These are phyloP conservation scores for Cryptoprocta ferox DNA, from an alignment of 2,797 vertebrate species.

Conservation along the genomic window DNA sequence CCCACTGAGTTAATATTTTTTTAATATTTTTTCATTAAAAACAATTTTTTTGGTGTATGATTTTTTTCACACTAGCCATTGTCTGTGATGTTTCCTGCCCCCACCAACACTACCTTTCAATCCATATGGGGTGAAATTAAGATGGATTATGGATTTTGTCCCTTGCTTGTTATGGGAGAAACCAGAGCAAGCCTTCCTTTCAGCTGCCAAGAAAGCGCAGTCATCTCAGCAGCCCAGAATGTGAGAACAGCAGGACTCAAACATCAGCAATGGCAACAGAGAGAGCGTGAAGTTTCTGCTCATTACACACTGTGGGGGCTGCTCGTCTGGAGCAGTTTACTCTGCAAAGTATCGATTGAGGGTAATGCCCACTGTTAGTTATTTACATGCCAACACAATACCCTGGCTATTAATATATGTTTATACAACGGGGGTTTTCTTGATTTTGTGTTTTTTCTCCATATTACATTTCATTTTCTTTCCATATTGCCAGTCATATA, in stretches of 20 bases:
- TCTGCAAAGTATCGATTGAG: not conserved
- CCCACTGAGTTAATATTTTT: not conserved
- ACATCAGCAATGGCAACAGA: not conserved
- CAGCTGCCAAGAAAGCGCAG: conserved; percentile 20
- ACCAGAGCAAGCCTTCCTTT: conserved; percentile 23
- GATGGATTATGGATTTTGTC: not conserved
- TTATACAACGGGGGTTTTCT: not conserved
- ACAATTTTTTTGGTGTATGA: not conserved
- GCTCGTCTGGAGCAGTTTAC: not conserved
- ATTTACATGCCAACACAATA: not conserved
- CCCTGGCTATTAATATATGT: not conserved
- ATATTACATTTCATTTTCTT: not conserved
- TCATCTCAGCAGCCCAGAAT: conserved; percentile 29
- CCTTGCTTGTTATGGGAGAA: conserved; percentile 22
- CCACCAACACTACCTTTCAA: not conserved
- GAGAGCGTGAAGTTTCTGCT: conserved; percentile 35
- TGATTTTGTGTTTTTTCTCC: not conserved
- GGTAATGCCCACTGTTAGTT: conserved; percentile 20
- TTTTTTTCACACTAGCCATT: not conserved
- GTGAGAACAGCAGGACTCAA: conserved; percentile 49
- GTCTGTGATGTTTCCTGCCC: not conserved
- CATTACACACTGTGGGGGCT: not conserved
- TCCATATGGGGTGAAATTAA: conserved; percentile 19
- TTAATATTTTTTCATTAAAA: not conserved
- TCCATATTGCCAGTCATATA: not conserved